Base-by-base conservation (phyloP, 2,113 vertebrate genomes). In the Paraplagusia blochii region DNA sequence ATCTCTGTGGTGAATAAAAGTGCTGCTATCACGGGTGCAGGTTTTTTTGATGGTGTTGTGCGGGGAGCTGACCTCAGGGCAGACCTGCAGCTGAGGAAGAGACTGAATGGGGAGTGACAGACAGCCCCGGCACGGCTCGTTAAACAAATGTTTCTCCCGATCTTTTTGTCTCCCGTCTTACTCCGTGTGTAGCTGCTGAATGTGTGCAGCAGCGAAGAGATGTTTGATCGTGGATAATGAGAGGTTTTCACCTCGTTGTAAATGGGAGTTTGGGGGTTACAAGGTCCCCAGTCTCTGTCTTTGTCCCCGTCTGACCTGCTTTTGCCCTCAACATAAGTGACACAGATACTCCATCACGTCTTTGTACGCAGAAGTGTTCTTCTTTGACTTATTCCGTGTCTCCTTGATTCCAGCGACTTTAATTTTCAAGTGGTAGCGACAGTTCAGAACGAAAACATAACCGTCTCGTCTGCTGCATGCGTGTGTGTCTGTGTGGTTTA, bases 1-100 rank as follows among this genome's bases (percentile, higher is more conserved):
- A 90, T 91, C 88, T 89, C 74, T 13, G 8, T 4, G 15, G 45
- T 83, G 87, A 91, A 90, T 80, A 76, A 80, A 70, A 18, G 53
- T n/a, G 46, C 63, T 50, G 71, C 60, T 71, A 43, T 80, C 57
- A 34, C 65, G 60, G 75, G 66, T 33, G 71, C 66, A 44, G 61
- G 77, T 70, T 73, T 78, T 73, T 78, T 82, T 74, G 74, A 77
- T 74, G 72, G 63, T 59, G 77, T 58, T 60, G 51, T 53, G 14
- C 48, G 35, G 72, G 70, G 63, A 43, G 66, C 71, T 87, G 85
- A 86, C 78, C 79, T 59, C 47, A 16, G 81, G 83, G 72, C 81
- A 74, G 40, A 65, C 69, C 71, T 60, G 49, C n/a, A 72, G 81
- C 74, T 74, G 53, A 70, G 76, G 59, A 68, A 59, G 65, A 49